phyloP scores from a whole-genome alignment of 2,888 invertebrate genomes.

The Drosophila tanythrix region DNA sequence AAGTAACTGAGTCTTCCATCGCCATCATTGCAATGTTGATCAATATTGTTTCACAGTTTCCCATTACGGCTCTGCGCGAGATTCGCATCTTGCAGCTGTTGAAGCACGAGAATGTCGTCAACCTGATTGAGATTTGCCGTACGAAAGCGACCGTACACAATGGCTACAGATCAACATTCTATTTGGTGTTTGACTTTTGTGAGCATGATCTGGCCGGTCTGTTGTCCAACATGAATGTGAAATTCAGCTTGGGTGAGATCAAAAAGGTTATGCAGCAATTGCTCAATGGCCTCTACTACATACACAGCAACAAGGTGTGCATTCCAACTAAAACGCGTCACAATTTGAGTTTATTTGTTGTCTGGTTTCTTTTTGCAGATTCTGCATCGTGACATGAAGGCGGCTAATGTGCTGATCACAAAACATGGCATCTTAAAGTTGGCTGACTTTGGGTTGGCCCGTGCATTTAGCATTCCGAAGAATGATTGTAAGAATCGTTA shows the following conservation, averaged over 20 bases:
- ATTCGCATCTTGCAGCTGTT: slow-evolving; percentile 97
- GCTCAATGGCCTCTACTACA: slow-evolving; percentile 95
- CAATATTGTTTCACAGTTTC: slow-evolving; percentile 89
- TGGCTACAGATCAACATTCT: slow-evolving; percentile 86
- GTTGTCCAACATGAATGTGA: slow-evolving; percentile 96
- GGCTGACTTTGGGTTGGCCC: slow-evolving; percentile 98
- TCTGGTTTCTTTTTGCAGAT: slow-evolving; percentile 85
- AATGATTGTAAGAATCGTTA: slow-evolving; percentile 94
- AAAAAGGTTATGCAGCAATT: slow-evolving; percentile 96
- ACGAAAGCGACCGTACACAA: slow-evolving; percentile 90
- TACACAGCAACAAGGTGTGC: slow-evolving; percentile 94
- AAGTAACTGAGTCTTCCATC: slow-evolving; percentile 76
- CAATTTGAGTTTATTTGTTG: not conserved
- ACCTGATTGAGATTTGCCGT: slow-evolving; percentile 97
- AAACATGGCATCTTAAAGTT: slow-evolving; percentile 97
- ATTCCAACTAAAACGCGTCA: too few species aligned
- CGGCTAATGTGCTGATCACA: slow-evolving; percentile 98
- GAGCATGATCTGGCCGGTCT: slow-evolving; percentile 99
- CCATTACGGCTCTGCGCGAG: slow-evolving; percentile 98
- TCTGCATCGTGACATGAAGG: slow-evolving; percentile 98
- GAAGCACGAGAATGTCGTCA: slow-evolving; percentile 98
- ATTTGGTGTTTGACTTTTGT: slow-evolving; percentile 98
- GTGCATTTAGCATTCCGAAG: slow-evolving; percentile 95
- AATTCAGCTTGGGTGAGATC: slow-evolving; percentile 98
- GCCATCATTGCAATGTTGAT: not conserved